Base-by-base conservation (phyloP, 2,113 vertebrate genomes). In the Ceuthmochares aereus region DNA sequence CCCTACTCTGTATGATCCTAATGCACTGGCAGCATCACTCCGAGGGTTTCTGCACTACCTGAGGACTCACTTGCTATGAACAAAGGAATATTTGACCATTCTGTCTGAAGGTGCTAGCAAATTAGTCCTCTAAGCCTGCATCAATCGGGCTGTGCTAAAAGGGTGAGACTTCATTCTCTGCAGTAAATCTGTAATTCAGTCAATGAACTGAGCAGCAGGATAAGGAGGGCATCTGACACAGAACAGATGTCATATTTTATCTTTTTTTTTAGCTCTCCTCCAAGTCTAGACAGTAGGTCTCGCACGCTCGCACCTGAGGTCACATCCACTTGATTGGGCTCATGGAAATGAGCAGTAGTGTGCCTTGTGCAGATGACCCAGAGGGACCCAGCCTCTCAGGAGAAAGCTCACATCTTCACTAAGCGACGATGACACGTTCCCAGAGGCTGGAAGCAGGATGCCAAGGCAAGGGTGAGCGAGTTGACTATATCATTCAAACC, bases 211-310 rank as follows among this genome's bases (percentile, higher is more conserved):
- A 96, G 74, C 86, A 88, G 83, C 88, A 82, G 75, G 64, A 56
- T 73, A 80, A 95, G 66, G 67, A 74, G 60, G 76, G 73, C 55
- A 89, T 62, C 68, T 90, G 89, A 95, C 79, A 67, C 25, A 25
- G 17, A 95, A 89, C 75, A 93, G 75, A 90, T 90, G 76, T 77
- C 95, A 93, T 78, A 75, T 92, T 91, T 85, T 84, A 73, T 92
- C 23, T 52, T 42, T 19, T 84, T 86, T 69, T 52, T 7, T 29
- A 7, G 9, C 26, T 72, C 54, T 76, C 34, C 3, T 51, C 40
- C 58, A 86, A 89, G 90, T 93, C 84, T 95, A 97, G 95, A 95
- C 78, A 89, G 88, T 27, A n/a, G 52, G 40, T 82, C 77, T 88
- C 69, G 77, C 2, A 0, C 74, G 56, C 27, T 94, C 49, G 36